A percentile compares a stretch with the other conserved stretches of the same genome.
phyloP scores from a whole-genome alignment of 1,140 invertebrate species.

The Papilio dardanus region DNA sequence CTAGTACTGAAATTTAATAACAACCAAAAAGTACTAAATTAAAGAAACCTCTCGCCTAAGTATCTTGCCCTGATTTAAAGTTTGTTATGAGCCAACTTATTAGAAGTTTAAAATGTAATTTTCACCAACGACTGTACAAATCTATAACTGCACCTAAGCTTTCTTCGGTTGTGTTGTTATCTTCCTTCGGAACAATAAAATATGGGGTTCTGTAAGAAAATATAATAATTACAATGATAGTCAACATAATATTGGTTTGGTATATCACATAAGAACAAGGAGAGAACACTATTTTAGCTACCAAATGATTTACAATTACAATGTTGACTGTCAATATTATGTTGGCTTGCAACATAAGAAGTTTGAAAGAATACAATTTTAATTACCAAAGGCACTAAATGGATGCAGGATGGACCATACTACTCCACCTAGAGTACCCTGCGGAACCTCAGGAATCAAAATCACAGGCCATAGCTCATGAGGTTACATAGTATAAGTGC shows the following conservation, averaged over 20 bases:
- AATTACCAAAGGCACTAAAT: too few species aligned
- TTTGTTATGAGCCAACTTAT: slow-evolving; percentile 25
- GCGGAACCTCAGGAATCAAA: too few species aligned
- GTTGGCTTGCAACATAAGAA: too few species aligned
- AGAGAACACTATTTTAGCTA: too few species aligned
- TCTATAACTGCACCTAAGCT: slow-evolving; percentile 42
- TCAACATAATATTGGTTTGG: slow-evolving; percentile 22
- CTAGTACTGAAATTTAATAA: neutral
- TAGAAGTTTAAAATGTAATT: slow-evolving; percentile 52
- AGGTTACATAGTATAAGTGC: too few species aligned
- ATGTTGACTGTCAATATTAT: too few species aligned
- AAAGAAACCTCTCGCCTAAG: neutral
- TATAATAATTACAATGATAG: too few species aligned
- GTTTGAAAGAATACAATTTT: too few species aligned
- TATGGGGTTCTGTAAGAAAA: slow-evolving; percentile 85
- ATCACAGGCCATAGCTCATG: too few species aligned
- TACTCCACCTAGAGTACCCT: too few species aligned
- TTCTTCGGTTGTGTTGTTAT: slow-evolving; percentile 81
- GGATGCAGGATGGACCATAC: too few species aligned
- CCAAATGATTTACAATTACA: too few species aligned
- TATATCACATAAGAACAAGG: slow-evolving; percentile 32
- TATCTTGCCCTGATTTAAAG: slow-evolving; percentile 13
- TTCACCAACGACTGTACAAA: slow-evolving; percentile 52
- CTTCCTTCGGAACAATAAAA: slow-evolving; percentile 86
- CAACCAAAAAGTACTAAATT: neutral